phyloP scores from a whole-genome alignment of 1,140 invertebrate genomes.

The Sycobia sp. region DNA sequence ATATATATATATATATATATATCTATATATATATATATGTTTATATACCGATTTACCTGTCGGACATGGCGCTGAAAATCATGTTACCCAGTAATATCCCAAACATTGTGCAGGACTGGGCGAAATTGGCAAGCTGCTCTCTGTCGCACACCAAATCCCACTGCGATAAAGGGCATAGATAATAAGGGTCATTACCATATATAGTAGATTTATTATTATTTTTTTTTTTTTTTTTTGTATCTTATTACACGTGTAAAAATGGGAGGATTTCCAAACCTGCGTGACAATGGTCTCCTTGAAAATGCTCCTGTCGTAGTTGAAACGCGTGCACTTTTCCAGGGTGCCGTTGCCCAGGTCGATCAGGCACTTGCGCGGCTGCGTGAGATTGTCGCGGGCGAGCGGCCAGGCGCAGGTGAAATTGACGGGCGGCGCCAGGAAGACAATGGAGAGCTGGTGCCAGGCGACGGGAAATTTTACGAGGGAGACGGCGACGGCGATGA shows the following conservation, averaged over 20 bases:
- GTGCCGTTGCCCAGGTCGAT: conserved; percentile 47
- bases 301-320: conserved; percentile 67
- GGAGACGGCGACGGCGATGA: conserved; percentile 69
- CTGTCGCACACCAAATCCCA: conserved; percentile 76
- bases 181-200: too few species aligned
- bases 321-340: conserved; percentile 61
- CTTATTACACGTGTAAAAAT: too few species aligned
- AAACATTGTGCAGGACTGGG: conserved; percentile 77
- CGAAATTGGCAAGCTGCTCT: conserved; percentile 69
- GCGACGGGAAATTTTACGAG: conserved; percentile 71
- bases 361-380: conserved; percentile 38
- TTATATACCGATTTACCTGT: conserved; percentile 67
- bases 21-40: too few species aligned
- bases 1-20: too few species aligned
- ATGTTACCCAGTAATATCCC: conserved; percentile 76
- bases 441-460: conserved; percentile 70
- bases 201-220: too few species aligned
- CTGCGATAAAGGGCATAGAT: conserved; percentile 52
- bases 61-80: conserved; percentile 74
- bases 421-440: conserved; percentile 69
- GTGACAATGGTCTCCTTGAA: conserved; percentile 76
- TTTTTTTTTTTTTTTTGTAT: too few species aligned
- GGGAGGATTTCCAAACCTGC: conserved; percentile 63
- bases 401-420: conserved; percentile 65
- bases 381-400: conserved; percentile 36